Evolutionary conservation across 2,888 invertebrate species (phyloP).

Genomic region (Drosophila glabriapex): DNA sequence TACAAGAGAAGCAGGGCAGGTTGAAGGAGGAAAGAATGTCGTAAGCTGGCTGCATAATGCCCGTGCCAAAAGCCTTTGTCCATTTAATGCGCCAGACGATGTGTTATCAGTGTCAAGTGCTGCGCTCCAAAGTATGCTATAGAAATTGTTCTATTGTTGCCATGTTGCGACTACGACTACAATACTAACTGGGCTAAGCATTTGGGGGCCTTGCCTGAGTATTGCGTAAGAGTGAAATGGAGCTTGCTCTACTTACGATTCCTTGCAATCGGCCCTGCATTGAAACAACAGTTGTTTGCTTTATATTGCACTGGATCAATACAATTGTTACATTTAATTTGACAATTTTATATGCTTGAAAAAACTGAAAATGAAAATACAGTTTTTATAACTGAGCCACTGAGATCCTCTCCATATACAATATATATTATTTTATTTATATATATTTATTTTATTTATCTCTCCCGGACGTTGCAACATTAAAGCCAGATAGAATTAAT

Average conservation of each 20-base stretch:
- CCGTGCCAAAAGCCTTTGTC: slow-evolving; percentile 59
- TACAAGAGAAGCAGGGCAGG: background rate
- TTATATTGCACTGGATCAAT: slow-evolving; percentile 2
- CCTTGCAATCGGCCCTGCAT: background rate
- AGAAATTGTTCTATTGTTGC: slow-evolving; percentile 50
- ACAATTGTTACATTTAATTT: slow-evolving; percentile 14
- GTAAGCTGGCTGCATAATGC: slow-evolving; percentile 62
- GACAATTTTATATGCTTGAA: slow-evolving; percentile 7
- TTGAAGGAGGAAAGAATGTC: background rate
- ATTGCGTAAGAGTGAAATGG: slow-evolving; percentile 39
- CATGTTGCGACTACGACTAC: slow-evolving; percentile 11
- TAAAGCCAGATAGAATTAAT: slow-evolving; percentile 7
- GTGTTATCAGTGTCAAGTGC: slow-evolving; percentile 82
- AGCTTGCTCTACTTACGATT: slow-evolving; percentile 55
- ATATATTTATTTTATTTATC: background rate
- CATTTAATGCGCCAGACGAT: slow-evolving; percentile 74
- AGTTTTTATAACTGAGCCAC: background rate
- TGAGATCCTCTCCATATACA: background rate
- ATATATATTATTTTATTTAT: background rate
- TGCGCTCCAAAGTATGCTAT: slow-evolving; percentile 68
- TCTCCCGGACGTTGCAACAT: background rate
- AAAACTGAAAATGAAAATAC: background rate
- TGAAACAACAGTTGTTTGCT: background rate
- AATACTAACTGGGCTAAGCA: slow-evolving; percentile 40
- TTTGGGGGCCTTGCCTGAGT: slow-evolving; percentile 5